phyloP scores from a whole-genome alignment of 2,888 invertebrate genomes.

The Drosophila kambysellisi region DNA sequence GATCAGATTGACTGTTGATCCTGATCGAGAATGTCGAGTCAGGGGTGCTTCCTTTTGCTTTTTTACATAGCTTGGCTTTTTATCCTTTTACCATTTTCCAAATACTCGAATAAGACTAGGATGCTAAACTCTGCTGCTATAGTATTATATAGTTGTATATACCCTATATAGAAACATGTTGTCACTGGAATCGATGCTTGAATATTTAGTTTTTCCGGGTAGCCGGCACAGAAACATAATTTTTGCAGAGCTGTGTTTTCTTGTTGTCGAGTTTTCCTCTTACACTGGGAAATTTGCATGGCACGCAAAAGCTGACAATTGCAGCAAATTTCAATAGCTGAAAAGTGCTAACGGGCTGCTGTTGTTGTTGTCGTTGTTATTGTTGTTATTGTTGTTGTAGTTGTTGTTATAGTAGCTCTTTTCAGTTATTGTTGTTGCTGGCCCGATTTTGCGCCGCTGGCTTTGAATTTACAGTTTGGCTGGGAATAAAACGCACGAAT shows the following conservation, averaged over 20 bases:
- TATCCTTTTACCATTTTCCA: neutral
- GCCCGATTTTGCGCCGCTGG: slow-evolving; percentile 76
- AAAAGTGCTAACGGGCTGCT: slow-evolving; percentile 40
- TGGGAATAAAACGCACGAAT: slow-evolving; percentile 80
- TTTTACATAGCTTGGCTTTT: neutral
- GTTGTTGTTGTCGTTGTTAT: slow-evolving; percentile 7
- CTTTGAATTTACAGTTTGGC: slow-evolving; percentile 78
- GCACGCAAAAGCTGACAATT: slow-evolving; percentile 70
- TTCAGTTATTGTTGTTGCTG: slow-evolving; percentile 24
- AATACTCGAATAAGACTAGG: neutral
- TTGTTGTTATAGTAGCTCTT: slow-evolving; percentile 11
- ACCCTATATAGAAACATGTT: neutral
- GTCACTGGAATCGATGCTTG: slow-evolving; percentile 18
- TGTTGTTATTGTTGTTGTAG: slow-evolving; percentile 4
- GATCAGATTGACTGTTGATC: neutral
- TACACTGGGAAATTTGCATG: slow-evolving; percentile 52
- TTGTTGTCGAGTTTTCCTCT: slow-evolving; percentile 30
- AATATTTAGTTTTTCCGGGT: slow-evolving; percentile 8
- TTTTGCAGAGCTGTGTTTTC: slow-evolving; percentile 53
- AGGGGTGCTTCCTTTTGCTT: neutral
- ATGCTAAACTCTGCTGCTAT: neutral
- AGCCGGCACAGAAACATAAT: slow-evolving; percentile 57
- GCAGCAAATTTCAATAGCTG: slow-evolving; percentile 71
- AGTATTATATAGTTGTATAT: neutral
- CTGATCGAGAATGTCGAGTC: neutral